A percentile compares a stretch with the other conserved stretches of the same genome.
Evolutionary conservation across 2,888 invertebrate genomes (phyloP).

Genomic region (Meta bourneti): DNA sequence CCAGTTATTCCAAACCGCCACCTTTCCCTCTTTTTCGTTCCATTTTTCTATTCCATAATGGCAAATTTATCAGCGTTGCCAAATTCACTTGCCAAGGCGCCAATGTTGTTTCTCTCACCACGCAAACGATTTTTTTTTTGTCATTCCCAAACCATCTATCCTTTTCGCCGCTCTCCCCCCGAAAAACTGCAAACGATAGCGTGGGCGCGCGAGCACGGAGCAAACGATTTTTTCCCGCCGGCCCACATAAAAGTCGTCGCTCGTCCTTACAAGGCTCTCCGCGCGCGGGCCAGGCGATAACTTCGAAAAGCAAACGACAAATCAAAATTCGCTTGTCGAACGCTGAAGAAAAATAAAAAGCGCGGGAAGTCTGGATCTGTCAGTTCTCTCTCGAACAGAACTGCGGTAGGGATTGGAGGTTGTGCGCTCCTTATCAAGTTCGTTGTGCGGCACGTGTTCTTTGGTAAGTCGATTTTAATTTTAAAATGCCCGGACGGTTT

Average conservation of each 20-base stretch:
- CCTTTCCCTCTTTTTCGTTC: conserved; percentile 4
- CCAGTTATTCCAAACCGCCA: too few relatives aligned
- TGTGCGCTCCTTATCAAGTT: background rate
- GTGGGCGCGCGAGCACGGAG: conserved; percentile 23
- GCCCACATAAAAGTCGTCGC: conserved; percentile 63
- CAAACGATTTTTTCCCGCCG: conserved; percentile 29
- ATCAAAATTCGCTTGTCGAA: background rate
- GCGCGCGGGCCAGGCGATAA: conserved; percentile 2
- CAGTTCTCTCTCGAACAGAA: conserved; percentile 23
- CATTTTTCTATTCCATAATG: conserved; percentile 8
- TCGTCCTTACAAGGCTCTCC: conserved; percentile 71
- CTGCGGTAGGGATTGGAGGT: conserved; percentile 10
- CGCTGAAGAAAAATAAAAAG: conserved; percentile 17
- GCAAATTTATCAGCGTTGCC: conserved; percentile 62
- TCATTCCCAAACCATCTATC: background rate
- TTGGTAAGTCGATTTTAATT: conserved; percentile 8
- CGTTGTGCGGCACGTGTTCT: background rate
- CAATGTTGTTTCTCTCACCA: conserved; percentile 38
- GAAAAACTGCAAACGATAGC: conserved; percentile 22
- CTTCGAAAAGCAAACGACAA: conserved; percentile 14
- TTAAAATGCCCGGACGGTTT: too few relatives aligned
- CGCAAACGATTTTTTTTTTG: conserved; percentile 38
- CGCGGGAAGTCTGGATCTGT: conserved; percentile 13
- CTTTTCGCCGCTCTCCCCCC: conserved; percentile 16
- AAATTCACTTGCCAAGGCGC: conserved; percentile 51